phyloP scores from a whole-genome alignment of 2,797 vertebrate genomes.

The Cyprinella venusta region DNA sequence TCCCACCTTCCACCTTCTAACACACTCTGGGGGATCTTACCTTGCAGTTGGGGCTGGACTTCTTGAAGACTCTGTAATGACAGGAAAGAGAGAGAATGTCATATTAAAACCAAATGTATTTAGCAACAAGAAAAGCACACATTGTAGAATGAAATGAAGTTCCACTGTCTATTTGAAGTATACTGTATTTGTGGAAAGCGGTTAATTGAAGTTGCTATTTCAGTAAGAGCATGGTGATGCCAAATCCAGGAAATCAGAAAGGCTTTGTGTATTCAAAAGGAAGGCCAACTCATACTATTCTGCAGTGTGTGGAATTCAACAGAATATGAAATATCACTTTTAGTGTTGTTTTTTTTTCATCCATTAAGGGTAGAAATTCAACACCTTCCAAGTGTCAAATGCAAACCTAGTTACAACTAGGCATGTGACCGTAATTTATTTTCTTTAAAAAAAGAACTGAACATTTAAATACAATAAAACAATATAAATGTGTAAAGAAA shows the following conservation, averaged over 20 bases:
- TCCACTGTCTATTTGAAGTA: neutral
- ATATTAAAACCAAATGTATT: conserved; percentile 6
- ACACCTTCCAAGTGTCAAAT: neutral
- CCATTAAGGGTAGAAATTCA: neutral
- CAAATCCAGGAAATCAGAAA: neutral
- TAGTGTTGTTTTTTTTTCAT: neutral
- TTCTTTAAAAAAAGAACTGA: too few species aligned
- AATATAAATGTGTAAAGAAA: too few species aligned
- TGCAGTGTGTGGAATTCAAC: neutral
- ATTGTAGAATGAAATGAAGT: neutral
- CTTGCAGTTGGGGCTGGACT: conserved; percentile 78
- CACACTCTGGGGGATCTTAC: conserved; percentile 55
- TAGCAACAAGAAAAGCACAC: neutral
- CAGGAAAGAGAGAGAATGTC: neutral
- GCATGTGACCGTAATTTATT: too few species aligned
- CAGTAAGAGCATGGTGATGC: neutral
- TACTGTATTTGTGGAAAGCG: neutral
- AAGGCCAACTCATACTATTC: neutral
- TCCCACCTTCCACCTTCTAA: neutral
- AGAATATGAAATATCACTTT: neutral
- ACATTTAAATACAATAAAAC: too few species aligned
- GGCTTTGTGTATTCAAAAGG: neutral
- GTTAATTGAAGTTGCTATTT: neutral
- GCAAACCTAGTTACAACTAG: neutral
- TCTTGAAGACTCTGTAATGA: conserved; percentile 76